Evolutionary conservation across 2,888 invertebrate species (phyloP).

Genomic region (Caenorhabditis auriculariae): DNA sequence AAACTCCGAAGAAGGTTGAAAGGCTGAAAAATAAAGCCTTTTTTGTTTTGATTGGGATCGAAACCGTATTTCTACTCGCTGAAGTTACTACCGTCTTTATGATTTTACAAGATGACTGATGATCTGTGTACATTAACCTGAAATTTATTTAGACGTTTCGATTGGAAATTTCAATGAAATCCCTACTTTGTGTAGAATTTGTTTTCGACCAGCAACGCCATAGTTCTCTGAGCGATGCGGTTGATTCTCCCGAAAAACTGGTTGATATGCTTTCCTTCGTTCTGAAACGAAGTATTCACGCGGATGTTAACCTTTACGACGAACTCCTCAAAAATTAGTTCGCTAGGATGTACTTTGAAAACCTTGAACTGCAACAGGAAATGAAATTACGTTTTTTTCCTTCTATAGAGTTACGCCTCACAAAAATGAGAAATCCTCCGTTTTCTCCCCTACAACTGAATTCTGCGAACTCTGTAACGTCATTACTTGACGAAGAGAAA

Average conservation of each 20-base stretch:
- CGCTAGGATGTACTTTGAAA: slow-evolving; percentile 8
- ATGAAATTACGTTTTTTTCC: slow-evolving; percentile 1
- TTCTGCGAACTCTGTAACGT: too few species aligned
- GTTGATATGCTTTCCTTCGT: slow-evolving; percentile 42
- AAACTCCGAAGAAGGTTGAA: slow-evolving; percentile 19
- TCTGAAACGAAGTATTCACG: too few species aligned
- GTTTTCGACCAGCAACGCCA: slow-evolving; percentile 54
- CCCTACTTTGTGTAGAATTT: slow-evolving; percentile 52
- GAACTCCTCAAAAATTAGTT: slow-evolving; percentile 6
- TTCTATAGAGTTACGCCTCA: neutral
- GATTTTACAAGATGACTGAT: slow-evolving; percentile 55
- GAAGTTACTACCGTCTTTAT: slow-evolving; percentile 19
- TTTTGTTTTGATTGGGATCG: neutral
- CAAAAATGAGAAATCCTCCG: too few species aligned
- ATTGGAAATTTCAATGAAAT: neutral
- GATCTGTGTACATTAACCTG: slow-evolving; percentile 49
- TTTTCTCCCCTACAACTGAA: too few species aligned
- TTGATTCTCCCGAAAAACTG: slow-evolving; percentile 57
- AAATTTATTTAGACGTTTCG: slow-evolving; percentile 1
- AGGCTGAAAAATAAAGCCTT: slow-evolving; percentile 16
- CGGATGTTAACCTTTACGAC: too few species aligned
- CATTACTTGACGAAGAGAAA: too few species aligned
- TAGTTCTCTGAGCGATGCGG: slow-evolving; percentile 57
- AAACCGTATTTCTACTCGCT: slow-evolving; percentile 25
- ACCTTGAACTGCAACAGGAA: slow-evolving; percentile 5